Base-by-base conservation (phyloP, 2,113 vertebrate genomes). In the Oryzias melastigma region DNA sequence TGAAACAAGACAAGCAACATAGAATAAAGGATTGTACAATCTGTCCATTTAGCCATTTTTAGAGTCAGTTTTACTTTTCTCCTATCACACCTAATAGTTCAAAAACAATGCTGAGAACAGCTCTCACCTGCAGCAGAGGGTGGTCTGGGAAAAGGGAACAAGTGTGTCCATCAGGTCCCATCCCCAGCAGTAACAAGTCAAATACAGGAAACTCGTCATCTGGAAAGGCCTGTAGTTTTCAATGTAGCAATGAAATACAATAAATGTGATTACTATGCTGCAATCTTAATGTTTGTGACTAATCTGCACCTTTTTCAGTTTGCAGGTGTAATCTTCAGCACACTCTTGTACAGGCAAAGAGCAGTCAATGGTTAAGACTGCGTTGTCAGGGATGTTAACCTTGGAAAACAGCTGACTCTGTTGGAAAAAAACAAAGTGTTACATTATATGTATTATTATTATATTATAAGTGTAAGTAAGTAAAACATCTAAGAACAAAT, bases 111-210 rank as follows among this genome's bases (percentile, higher is more conserved):
- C 46, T 22, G 18, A 7, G 27, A 5, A 15, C 0, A 0, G n/a
- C 1, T 1, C 81, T 89, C 66, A 97, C 96, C 94, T 96, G 87
- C 14, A 98, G 73, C 41, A 97, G 91, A 1, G 94, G 93, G 41
- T 98, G 96, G 5, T 85, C 90, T 10, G 96, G 96, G 65, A 98
- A 97, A 12, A 98, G 94, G 0, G 96, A 98, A 65, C 95, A 96
- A 1, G 95, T 97, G 70, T 98, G 96, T 60, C 96, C 96, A 60
- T 98, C 96, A 0, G 95, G 95, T 1, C 96, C 96, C 67, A 97
- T 89, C 2, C 95, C 96, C 56, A 98, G 86, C 75, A 98, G 85
- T 60, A 98, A 76, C 58, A 98, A 47, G 58, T 98, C 95, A 68
- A 98, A 98, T 22, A 92, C 87, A 0, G 96, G 95, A 6, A 94